Evolutionary conservation across 2,113 vertebrate species (phyloP), one percentile per base, ranked within the genome.

Genomic region (Egretta garzetta): DNA sequence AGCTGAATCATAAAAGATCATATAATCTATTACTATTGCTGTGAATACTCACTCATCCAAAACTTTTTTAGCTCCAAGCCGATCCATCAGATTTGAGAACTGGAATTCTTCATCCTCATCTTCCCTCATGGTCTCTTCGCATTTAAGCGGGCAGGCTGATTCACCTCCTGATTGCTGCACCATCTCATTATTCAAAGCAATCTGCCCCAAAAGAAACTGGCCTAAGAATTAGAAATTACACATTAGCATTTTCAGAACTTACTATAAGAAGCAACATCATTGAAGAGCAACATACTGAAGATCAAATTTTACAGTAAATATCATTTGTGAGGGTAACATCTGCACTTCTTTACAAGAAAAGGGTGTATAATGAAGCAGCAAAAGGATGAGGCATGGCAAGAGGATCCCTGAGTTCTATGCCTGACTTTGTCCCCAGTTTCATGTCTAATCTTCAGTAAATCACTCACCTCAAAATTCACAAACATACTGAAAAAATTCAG

Each of bases 31-130:
- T 47, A 50, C 28, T 77, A 17, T 4, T 75, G 35, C 37, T 75
- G 37, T 2, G 6, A 90, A 64, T 52, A 98, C 99, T 99, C 98
- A 99, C 99, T 99, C 98, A 96, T 99, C 98, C 95, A 99, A 98
- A 92, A 99, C 84, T 5, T 95, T 99, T 75, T 98, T 98, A 59
- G 98, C 99, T 84, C 99, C 99, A 15, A 99, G 98, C 35, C 67
- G 98, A 73, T 99, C 98, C 98, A 99, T 99, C 23, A 99, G 97
- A 97, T 97, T 96, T 87, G 97, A 97, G 95, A 99, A 99, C 77
- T 99, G 98, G 52, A 98, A 97, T 90, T 98, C 98, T 63, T 99
- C 99, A 39, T 99, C 99, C 1, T 98, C 98, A 17, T 98, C 97
- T 16, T 52, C 77, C 37, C 35, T 90, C 47, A 59, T 7, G 14